Evolutionary conservation across 2,797 vertebrate species (phyloP).

Genomic region (Amazona finschi): DNA sequence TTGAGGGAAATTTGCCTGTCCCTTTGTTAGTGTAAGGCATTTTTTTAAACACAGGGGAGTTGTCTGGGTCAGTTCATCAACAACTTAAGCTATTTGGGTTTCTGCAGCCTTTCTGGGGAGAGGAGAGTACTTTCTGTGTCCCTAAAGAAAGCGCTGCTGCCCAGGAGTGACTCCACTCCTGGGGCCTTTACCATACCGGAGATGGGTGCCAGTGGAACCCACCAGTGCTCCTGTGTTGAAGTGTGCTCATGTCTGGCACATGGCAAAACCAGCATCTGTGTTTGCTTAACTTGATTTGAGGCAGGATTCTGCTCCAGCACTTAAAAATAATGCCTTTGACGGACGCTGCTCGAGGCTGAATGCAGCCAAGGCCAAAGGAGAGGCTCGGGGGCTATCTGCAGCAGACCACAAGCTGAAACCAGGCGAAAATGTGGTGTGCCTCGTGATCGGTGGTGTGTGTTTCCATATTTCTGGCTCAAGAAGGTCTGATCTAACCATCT

Average conservation of each 20-base stretch:
- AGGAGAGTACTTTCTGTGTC: background rate
- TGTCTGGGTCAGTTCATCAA: background rate
- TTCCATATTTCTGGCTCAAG: background rate
- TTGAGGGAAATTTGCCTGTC: background rate
- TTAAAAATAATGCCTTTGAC: background rate
- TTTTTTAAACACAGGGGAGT: background rate
- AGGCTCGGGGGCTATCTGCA: fast-evolving
- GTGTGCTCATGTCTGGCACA: fast-evolving
- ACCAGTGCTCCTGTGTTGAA: fast-evolving
- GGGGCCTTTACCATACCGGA: fast-evolving
- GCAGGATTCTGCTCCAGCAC: background rate
- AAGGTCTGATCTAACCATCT: background rate
- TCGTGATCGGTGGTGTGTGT: fast-evolving
- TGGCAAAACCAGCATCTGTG: background rate
- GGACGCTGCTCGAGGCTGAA: background rate
- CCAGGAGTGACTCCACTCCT: background rate
- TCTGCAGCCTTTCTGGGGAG: background rate
- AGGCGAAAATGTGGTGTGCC: background rate
- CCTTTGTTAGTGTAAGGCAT: background rate
- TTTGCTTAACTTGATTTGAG: background rate
- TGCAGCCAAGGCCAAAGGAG: fast-evolving
- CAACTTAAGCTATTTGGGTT: background rate
- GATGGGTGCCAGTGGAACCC: fast-evolving
- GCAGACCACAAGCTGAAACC: background rate
- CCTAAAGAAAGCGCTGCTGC: background rate